phyloP scores from a whole-genome alignment of 2,113 vertebrate species.

The Corythoichthys intestinalis region DNA sequence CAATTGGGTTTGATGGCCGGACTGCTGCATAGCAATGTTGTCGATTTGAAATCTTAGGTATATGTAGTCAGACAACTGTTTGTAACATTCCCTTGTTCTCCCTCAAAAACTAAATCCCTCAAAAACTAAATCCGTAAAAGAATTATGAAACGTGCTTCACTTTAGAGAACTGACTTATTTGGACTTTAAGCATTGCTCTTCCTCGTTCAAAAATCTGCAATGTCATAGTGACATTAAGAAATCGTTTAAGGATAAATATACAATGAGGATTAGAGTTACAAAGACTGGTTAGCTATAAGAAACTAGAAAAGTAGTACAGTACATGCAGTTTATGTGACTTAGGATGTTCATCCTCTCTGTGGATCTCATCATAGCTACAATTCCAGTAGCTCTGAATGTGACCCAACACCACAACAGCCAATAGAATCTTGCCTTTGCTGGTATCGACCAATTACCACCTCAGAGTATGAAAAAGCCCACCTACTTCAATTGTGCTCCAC shows the following conservation, averaged over 20 bases:
- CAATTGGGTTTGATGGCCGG: neutral
- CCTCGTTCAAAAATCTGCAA: neutral
- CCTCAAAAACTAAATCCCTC: neutral
- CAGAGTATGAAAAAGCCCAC: neutral
- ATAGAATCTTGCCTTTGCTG: neutral
- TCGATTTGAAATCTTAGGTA: neutral
- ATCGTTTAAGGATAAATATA: neutral
- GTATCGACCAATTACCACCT: slow-evolving; percentile 11
- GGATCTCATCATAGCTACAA: slow-evolving; percentile 43
- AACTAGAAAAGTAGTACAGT: neutral
- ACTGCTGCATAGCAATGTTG: neutral
- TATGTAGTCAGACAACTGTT: neutral
- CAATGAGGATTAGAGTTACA: neutral
- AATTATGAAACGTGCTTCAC: neutral
- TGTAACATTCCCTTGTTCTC: neutral
- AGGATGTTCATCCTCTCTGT: slow-evolving; percentile 26
- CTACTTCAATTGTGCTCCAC: slow-evolving; percentile 15
- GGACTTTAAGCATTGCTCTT: neutral
- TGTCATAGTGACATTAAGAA: neutral
- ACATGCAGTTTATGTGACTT: slow-evolving; percentile 12
- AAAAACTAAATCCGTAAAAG: neutral
- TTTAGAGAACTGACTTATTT: neutral
- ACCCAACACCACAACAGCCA: slow-evolving; percentile 18
- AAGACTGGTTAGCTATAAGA: neutral
- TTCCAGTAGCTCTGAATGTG: slow-evolving; percentile 28